Evolutionary conservation across 2,888 invertebrate genomes (phyloP), one percentile per base, ranked within the genome.

Genomic region (Leptogaster cylindrica): DNA sequence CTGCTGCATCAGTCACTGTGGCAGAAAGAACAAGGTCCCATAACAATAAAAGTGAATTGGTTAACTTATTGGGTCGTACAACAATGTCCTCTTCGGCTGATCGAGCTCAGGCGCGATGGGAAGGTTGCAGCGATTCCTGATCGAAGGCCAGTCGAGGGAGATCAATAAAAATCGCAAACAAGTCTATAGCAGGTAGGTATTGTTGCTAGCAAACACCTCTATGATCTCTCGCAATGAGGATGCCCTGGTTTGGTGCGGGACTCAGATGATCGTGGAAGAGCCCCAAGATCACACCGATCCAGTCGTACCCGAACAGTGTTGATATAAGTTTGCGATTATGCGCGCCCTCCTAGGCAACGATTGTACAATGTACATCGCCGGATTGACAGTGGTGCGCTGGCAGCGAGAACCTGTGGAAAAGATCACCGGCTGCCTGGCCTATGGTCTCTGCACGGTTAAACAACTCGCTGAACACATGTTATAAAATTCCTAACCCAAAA

Each of bases 31-130:
- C 61, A 44, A 44, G 61, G 23, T 18, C 64, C 48, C 36, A 64
- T 63, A 70, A 70, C 70, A 71, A 72, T 71, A 71, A 70, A 72
- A 72, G 67, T 70, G 70, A 72, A 72, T 72, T 72, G 72, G 71
- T 70, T 69, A 70, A 72, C 70, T 70, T 71, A 52, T 52, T 52
- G 41, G 50, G 65, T 36, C 61, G 44, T 28, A 44, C 61, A 44
- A 61, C 44, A 61, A 61, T 27, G 61, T 61, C 61, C 61, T 44
- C 18, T 41, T 41, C 44, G 44, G 44, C 36, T 28, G 28, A 44
- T 61, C 61, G 25, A 61, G 28, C 28, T n/a, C n/a, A n/a, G n/a
- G n/a, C n/a, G n/a, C 44, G 44, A 61, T 44, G 44, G 44, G 44
- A 61, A 61, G 61, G 61, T 61, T 61, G 14, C 36, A 23, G 23